Evolutionary conservation across 2,888 invertebrate genomes (phyloP).

Genomic region (Cheilosia vulpina): DNA sequence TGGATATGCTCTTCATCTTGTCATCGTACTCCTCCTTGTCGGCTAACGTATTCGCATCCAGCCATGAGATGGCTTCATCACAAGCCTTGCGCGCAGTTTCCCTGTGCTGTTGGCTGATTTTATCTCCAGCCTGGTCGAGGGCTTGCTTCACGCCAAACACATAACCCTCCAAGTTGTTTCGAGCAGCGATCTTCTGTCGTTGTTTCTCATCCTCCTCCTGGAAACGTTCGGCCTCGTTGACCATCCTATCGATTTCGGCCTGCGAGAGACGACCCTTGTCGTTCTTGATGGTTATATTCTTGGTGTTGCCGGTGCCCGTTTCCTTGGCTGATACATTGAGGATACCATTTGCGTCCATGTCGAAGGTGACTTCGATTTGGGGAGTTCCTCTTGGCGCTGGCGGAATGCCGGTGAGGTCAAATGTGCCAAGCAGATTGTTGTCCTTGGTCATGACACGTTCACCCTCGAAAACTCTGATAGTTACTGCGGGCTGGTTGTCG

Average conservation of each 20-base stretch:
- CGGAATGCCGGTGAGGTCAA: constrained; percentile 96
- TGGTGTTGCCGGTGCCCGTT: constrained; percentile 86
- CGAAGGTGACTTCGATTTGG: constrained; percentile 92
- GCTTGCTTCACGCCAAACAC: constrained; percentile 88
- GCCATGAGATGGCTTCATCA: constrained; percentile 87
- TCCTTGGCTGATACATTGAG: constrained; percentile 91
- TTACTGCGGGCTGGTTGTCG: constrained; percentile 90
- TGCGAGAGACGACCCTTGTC: constrained; percentile 90
- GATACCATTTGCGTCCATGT: constrained; percentile 95
- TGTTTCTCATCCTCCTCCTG: constrained; percentile 88
- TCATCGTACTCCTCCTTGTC: constrained; percentile 89
- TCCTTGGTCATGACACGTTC: constrained; percentile 95
- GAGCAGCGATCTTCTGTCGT: constrained; percentile 86
- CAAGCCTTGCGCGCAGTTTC: constrained; percentile 87
- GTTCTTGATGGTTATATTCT: constrained; percentile 91
- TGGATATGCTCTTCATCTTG: constrained; percentile 77
- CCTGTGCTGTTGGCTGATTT: constrained; percentile 87
- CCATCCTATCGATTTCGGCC: constrained; percentile 90
- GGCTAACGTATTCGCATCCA: constrained; percentile 90
- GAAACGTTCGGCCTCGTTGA: constrained; percentile 88
- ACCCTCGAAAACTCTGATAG: constrained; percentile 89
- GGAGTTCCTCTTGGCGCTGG: constrained; percentile 94
- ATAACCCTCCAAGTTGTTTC: constrained; percentile 89
- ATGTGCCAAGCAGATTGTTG: constrained; percentile 96
- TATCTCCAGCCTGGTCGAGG: constrained; percentile 86